Percentiles rank a stretch among this genome's conserved stretches.
Conservation (phyloP, 2,888 invertebrate species). For the Cerastoderma edule region DNA sequence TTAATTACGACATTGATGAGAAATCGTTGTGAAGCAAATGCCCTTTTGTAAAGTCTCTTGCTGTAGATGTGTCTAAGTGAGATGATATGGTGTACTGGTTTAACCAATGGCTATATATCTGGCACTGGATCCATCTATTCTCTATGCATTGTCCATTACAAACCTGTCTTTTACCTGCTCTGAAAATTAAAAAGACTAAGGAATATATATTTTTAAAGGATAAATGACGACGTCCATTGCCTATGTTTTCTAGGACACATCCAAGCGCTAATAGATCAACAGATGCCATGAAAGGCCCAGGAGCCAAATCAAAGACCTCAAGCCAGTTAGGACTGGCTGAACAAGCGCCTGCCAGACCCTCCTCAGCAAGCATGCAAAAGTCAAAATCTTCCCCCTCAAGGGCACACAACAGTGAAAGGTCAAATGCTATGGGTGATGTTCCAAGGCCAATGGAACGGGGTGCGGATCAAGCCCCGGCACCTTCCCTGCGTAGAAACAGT, state of each 20-base stretch:
- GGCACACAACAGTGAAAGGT: slow-evolving; percentile 4
- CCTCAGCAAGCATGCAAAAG: neutral
- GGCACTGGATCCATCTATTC: no score
- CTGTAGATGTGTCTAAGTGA: no score
- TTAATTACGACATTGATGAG: no score
- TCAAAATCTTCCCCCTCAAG: slow-evolving; percentile 44
- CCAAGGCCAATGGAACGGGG: slow-evolving; percentile 26
- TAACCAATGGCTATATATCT: no score
- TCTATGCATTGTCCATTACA: no score
- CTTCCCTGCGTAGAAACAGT: slow-evolving; percentile 40
- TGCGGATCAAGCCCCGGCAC: slow-evolving; percentile 37
- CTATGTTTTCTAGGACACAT: slow-evolving; percentile 57
- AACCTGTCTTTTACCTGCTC: no score
- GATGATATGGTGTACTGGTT: no score
- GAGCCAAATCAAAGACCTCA: slow-evolving; percentile 12
- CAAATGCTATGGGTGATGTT: neutral
- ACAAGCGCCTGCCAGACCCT: neutral
- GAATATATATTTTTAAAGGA: no score
- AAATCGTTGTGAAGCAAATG: no score
- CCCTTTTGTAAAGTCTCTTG: no score
- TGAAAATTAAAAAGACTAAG: no score
- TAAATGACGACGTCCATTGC: no score
- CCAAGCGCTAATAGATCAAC: slow-evolving; percentile 66
- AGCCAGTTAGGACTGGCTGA: neutral
- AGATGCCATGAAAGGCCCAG: slow-evolving; percentile 42